Evolutionary conservation across 2,888 invertebrate genomes (phyloP).

Genomic region (Anorthoa munda): DNA sequence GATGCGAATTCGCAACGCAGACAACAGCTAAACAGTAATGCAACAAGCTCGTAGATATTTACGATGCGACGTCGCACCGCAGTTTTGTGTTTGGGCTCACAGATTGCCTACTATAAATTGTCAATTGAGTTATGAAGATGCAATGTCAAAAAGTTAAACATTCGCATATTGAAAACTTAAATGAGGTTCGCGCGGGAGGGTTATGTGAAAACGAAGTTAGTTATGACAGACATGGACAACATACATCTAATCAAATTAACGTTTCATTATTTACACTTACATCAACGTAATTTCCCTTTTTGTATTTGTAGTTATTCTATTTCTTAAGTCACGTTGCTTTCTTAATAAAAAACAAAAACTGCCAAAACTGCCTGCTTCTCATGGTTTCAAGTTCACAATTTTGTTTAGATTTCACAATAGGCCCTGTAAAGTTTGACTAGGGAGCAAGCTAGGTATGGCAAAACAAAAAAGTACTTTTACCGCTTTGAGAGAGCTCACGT

Average conservation of each 20-base stretch:
- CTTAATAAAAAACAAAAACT: background rate
- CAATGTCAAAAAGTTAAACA: background rate
- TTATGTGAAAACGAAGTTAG: background rate
- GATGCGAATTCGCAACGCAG: too few species aligned
- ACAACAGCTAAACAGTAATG: too few species aligned
- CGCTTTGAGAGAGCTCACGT: conserved; percentile 24
- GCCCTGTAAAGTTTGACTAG: background rate
- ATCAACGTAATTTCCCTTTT: background rate
- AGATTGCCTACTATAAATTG: background rate
- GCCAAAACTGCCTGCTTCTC: background rate
- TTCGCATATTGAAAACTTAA: background rate
- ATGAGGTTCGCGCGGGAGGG: background rate
- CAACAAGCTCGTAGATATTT: too few species aligned
- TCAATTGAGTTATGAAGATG: background rate
- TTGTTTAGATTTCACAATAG: background rate
- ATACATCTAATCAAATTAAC: background rate
- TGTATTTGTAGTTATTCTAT: background rate
- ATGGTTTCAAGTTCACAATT: conserved; percentile 3
- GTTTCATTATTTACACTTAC: background rate
- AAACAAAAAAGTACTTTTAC: background rate
- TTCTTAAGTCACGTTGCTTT: background rate
- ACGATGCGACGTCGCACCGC: too few species aligned
- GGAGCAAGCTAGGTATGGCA: background rate
- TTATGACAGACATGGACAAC: background rate
- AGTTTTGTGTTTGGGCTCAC: too few species aligned